These are phyloP conservation scores for Amphipyra tragopoginis DNA, from an alignment of 2,888 invertebrate species.

Conservation along the genomic window DNA sequence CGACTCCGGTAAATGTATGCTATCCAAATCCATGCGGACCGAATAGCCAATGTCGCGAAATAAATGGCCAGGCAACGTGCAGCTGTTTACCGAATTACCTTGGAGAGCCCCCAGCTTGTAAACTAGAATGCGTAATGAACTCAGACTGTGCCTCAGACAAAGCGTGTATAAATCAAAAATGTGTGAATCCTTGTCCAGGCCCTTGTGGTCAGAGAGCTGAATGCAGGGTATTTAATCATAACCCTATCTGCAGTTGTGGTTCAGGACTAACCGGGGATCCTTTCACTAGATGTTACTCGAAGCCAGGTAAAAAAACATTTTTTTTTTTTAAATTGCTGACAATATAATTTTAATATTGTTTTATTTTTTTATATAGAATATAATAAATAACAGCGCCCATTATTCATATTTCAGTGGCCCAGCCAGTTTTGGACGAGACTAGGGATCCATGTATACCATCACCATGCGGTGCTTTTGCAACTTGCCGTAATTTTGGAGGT, in stretches of 20 bases:
- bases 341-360: not conserved
- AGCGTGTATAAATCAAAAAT: conserved; percentile 92
- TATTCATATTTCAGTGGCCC: conserved; percentile 68
- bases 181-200: conserved; percentile 92
- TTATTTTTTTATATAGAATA: not conserved
- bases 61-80: conserved; percentile 91
- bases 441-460: conserved; percentile 92
- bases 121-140: conserved; percentile 92
- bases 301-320: conserved; percentile 77
- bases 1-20: conserved; percentile 85
- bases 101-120: conserved; percentile 92
- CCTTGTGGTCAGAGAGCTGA: conserved; percentile 92
- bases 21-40: conserved; percentile 91
- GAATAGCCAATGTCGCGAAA: conserved; percentile 90
- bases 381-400: not conserved
- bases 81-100: conserved; percentile 92
- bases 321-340: not conserved
- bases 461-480: conserved; percentile 91
- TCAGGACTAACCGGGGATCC: conserved; percentile 91
- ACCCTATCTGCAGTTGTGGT: conserved; percentile 92
- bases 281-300: conserved; percentile 91
- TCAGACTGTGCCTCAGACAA: conserved; percentile 91
- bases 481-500: conserved; percentile 88
- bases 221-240: conserved; percentile 93
- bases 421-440: conserved; percentile 77